Base-by-base conservation (phyloP, 2,113 vertebrate genomes). In the Lutjanus erythropterus region DNA sequence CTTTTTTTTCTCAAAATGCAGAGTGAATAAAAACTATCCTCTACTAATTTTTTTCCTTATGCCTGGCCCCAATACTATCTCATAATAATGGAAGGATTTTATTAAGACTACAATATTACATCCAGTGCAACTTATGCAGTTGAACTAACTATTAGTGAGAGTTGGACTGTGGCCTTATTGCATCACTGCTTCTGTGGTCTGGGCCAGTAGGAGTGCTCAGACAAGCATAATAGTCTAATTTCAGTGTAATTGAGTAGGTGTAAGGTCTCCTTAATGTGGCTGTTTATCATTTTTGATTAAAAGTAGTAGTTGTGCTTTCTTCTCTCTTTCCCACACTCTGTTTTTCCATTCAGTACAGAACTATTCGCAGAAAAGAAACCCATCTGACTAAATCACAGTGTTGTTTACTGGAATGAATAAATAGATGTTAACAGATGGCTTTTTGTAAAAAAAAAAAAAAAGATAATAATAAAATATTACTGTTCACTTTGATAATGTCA, bases 351-450 rank as follows among this genome's bases (percentile, higher is more conserved):
- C 0, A 50, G 12, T 19, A 19, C 7, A 6, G 35, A 5, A 70
- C 19, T 18, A 12, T 60, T 41, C 27, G 65, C 41, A 47, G 0
- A 14, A 53, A 78, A 47, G 39, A 39, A 27, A 6, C 47, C 59
- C 0, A 23, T 23, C 33, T 10, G 18, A 41, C 25, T 61, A 33
- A 53, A 44, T 50, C 11, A 58, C 29, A 50, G 49, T 70, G 0
- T 18, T 23, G 5, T 9, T 52, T 35, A 53, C 7, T 33, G 21
- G 42, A 15, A 46, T 44, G 27, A 69, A 73, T 49, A 66, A 41
- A 61, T 27, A 41, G 25, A 21, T 61, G 65, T 78, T 16, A 65
- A 27, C 15, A 56, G 9, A 31, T 66, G 23, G 39, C 9, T 81
- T 74, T 76, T 35, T n/a, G n/a, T n/a, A n/a, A n/a, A n/a, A n/a